phyloP scores from a whole-genome alignment of 2,888 invertebrate species.

The Leucophenga montana region DNA sequence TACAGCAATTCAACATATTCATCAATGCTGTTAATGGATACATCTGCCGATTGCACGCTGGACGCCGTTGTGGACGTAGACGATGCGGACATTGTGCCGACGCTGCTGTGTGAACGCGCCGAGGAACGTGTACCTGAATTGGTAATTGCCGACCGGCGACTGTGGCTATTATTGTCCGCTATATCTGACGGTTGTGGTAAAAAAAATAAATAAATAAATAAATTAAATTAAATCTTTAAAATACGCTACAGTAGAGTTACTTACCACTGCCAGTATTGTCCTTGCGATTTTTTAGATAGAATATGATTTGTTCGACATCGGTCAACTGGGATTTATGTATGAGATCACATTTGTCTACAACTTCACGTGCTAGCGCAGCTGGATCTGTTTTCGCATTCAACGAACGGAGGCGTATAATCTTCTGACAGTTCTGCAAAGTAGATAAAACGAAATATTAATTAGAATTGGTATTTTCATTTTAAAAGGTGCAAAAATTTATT shows the following conservation, averaged over 20 bases:
- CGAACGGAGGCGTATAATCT: conserved; percentile 87
- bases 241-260: neutral
- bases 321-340: conserved; percentile 86
- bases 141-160: conserved; percentile 59
- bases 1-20: conserved; percentile 96
- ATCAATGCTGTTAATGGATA: conserved; percentile 88
- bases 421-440: conserved; percentile 80
- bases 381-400: conserved; percentile 87
- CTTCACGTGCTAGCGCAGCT: conserved; percentile 84
- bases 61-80: conserved; percentile 59
- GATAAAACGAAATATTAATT: conserved; percentile 6
- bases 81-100: conserved; percentile 43
- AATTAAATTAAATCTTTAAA: neutral
- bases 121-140: conserved; percentile 56
- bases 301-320: conserved; percentile 91
- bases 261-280: conserved; percentile 72
- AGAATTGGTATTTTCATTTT: too few species aligned
- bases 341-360: conserved; percentile 88
- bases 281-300: conserved; percentile 87
- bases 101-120: conserved; percentile 50
- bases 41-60: conserved; percentile 75
- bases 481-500: too few species aligned
- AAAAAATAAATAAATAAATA: neutral
- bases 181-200: too few species aligned
- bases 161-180: conserved; percentile 68